Conservation (phyloP, 2,113 vertebrate genomes). For the Cephalopholis sonnerati region DNA sequence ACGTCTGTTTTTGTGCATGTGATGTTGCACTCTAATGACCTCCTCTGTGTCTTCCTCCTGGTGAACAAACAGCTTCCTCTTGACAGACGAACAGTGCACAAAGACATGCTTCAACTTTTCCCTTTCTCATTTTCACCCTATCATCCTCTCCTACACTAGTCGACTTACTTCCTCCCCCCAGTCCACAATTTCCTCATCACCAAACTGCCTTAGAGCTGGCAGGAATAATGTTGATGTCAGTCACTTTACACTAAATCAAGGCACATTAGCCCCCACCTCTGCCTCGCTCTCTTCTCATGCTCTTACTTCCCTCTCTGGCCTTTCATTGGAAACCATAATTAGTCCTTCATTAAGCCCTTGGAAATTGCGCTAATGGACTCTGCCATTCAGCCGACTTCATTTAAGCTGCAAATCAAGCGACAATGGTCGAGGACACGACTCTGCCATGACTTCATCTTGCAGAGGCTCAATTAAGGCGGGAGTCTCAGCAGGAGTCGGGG, state of each 20-base stretch:
- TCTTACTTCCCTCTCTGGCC: constrained; percentile 55
- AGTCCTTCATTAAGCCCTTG: constrained; percentile 78
- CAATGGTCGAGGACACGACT: constrained; percentile 54
- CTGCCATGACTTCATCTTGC: constrained; percentile 73
- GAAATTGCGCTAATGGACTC: constrained; percentile 81
- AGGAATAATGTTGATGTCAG: constrained; percentile 67
- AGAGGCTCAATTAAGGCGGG: constrained; percentile 67
- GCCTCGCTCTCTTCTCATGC: constrained; percentile 39
- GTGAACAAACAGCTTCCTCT: constrained; percentile 25
- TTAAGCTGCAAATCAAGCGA: constrained; percentile 77
- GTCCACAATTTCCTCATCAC: constrained; percentile 47
- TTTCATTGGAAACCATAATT: constrained; percentile 79
- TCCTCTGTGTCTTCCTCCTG: neutral
- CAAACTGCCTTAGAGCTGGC: constrained; percentile 54
- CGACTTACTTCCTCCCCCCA: constrained; percentile 3
- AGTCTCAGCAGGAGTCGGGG: constrained; percentile 51
- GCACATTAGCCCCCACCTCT: constrained; percentile 41
- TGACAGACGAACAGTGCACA: constrained; percentile 1
- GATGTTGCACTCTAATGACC: neutral
- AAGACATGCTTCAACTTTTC: constrained; percentile 19
- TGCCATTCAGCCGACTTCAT: constrained; percentile 70
- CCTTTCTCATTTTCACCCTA: neutral
- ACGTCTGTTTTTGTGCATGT: neutral
- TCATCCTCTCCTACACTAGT: constrained; percentile 6
- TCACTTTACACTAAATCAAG: constrained; percentile 69